Conservation (phyloP, 2,797 vertebrate genomes). For the Mergus octosetaceus region DNA sequence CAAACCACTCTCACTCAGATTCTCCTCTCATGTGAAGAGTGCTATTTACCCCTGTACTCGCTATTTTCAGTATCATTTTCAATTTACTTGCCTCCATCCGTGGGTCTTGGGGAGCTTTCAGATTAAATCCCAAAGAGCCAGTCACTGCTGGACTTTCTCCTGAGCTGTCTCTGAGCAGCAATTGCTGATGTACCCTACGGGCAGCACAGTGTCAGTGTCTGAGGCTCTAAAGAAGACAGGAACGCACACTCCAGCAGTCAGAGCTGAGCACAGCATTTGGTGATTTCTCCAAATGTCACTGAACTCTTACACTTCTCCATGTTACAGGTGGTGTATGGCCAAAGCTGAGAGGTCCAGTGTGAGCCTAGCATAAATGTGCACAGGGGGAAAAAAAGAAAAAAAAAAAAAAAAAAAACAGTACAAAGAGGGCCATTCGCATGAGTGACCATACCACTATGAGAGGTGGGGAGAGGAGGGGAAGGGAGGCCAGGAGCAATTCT, state of each 20-base stretch:
- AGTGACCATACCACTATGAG: accelerated
- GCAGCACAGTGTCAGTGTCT: background rate
- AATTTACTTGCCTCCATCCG: background rate
- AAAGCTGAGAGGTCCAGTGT: background rate
- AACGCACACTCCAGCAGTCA: background rate
- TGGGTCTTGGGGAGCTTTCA: background rate
- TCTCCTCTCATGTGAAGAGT: background rate
- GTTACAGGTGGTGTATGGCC: background rate
- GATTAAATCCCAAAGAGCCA: background rate
- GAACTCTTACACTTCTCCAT: background rate
- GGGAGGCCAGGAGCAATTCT: background rate
- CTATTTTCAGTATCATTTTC: background rate
- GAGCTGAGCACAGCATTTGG: background rate
- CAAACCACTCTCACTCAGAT: background rate
- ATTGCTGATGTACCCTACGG: background rate
- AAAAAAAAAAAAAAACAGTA: background rate
- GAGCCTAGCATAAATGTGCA: background rate
- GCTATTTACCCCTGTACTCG: background rate
- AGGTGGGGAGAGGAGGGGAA: background rate
- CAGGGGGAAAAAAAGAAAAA: background rate
- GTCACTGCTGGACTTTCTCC: background rate
- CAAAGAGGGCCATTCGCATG: background rate
- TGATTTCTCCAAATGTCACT: background rate
- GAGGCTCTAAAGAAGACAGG: background rate
- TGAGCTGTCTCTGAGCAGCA: background rate